A percentile compares a stretch with the other conserved stretches of the same genome.
phyloP scores from a whole-genome alignment of 2,888 invertebrate species.

The Scaptodrosophila latifasciaeformis region DNA sequence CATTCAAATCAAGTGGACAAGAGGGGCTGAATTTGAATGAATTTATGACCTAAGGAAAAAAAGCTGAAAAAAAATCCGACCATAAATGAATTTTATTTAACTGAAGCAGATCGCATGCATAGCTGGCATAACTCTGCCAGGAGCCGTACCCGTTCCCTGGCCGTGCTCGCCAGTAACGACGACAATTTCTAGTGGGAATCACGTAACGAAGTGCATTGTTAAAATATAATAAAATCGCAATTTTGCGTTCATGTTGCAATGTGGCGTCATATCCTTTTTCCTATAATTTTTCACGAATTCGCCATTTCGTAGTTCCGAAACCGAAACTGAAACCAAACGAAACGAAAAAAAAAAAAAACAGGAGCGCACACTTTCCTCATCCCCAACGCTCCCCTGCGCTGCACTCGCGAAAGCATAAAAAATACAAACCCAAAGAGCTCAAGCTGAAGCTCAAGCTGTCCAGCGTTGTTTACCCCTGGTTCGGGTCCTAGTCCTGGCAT shows the following conservation, averaged over 20 bases:
- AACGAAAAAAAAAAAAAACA: too few species aligned
- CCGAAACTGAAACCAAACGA: constrained; percentile 29
- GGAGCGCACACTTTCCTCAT: too few species aligned
- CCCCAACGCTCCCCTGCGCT: too few species aligned
- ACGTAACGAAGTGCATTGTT: constrained; percentile 70
- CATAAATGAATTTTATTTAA: constrained; percentile 36
- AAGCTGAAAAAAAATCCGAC: constrained; percentile 48
- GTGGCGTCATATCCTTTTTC: constrained; percentile 69
- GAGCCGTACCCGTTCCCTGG: constrained; percentile 16
- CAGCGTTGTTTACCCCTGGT: constrained; percentile 12
- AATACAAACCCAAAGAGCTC: too few species aligned
- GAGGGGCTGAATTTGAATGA: too few species aligned
- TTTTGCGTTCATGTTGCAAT: constrained; percentile 69
- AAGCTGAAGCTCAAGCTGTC: constrained; percentile 19
- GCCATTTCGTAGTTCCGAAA: constrained; percentile 68
- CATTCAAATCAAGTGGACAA: constrained; percentile 23
- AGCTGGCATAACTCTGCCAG: constrained; percentile 34
- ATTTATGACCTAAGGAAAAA: constrained; percentile 46
- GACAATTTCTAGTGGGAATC: constrained; percentile 66
- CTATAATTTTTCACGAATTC: constrained; percentile 69
- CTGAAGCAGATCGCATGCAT: constrained; percentile 30
- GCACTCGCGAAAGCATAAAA: too few species aligned
- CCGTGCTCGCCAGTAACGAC: constrained; percentile 16
- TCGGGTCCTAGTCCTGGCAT: constrained; percentile 11
- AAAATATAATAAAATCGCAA: constrained; percentile 68